These are phyloP conservation scores for Albula goreensis DNA, from an alignment of 2,113 vertebrate genomes.

Conservation along the genomic window DNA sequence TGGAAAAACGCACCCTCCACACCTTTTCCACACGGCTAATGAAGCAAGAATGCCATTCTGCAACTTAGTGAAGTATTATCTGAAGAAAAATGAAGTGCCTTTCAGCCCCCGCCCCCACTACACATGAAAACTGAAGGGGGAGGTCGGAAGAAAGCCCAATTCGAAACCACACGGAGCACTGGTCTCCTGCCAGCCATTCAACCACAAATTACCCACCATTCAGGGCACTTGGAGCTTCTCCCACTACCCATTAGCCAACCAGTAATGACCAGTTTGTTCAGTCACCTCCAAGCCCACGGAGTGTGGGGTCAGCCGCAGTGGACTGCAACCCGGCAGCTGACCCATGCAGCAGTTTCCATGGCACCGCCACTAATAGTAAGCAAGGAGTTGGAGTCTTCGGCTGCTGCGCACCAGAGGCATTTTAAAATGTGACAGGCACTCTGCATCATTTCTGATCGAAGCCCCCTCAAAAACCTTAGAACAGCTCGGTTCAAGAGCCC, in stretches of 20 bases:
- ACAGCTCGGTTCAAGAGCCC: background rate
- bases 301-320: background rate
- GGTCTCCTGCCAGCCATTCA: slow-evolving; percentile 11
- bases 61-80: slow-evolving; percentile 8
- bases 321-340: background rate
- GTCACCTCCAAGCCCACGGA: background rate
- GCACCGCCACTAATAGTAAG: background rate
- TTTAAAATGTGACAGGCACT: background rate
- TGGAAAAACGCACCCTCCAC: background rate
- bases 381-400: background rate
- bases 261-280: background rate
- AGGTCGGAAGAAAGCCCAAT: background rate
- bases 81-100: background rate
- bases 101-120: background rate
- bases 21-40: slow-evolving; percentile 11
- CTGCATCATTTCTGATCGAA: background rate
- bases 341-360: background rate
- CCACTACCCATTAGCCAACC: background rate
- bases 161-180: background rate
- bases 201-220: background rate
- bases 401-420: background rate
- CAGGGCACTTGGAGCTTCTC: background rate
- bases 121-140: background rate
- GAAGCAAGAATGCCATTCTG: slow-evolving; percentile 3
- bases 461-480: too few relatives aligned